These are phyloP conservation scores for Eupsittula cactorum DNA, from an alignment of 2,113 vertebrate species.

Conservation along the genomic window DNA sequence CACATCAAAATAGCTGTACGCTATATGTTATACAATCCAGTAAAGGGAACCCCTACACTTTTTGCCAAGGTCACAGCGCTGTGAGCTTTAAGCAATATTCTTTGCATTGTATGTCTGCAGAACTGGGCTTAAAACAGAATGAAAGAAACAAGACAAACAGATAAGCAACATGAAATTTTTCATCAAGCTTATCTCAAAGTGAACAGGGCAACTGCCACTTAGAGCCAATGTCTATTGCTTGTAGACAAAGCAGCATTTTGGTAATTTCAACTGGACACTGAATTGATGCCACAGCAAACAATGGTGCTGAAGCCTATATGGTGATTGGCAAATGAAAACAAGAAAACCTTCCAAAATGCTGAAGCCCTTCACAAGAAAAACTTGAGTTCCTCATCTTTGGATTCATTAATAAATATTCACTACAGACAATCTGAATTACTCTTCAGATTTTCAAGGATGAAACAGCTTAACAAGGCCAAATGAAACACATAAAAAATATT, in stretches of 20 bases:
- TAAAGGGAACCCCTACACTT: background rate
- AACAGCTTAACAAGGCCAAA: background rate
- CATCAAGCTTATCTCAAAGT: background rate
- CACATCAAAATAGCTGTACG: background rate
- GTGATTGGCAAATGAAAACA: background rate
- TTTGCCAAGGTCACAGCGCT: background rate
- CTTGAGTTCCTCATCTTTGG: background rate
- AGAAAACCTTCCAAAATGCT: background rate
- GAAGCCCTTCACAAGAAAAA: background rate
- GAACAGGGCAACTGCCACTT: background rate
- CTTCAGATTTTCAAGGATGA: background rate
- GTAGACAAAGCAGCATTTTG: background rate
- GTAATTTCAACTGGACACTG: background rate
- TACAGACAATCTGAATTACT: background rate
- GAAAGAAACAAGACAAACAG: background rate
- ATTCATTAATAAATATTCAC: slow-evolving; percentile 10
- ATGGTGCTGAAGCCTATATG: background rate
- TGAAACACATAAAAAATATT: background rate
- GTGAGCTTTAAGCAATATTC: background rate
- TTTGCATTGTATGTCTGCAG: background rate
- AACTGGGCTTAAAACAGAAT: background rate
- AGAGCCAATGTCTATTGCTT: background rate
- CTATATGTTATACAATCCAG: background rate
- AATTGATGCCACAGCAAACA: background rate
- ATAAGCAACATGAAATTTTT: background rate